Percentiles rank a stretch among this genome's conserved stretches.
phyloP scores from a whole-genome alignment of 1,140 invertebrate species.

The Nixonia krombeini region DNA sequence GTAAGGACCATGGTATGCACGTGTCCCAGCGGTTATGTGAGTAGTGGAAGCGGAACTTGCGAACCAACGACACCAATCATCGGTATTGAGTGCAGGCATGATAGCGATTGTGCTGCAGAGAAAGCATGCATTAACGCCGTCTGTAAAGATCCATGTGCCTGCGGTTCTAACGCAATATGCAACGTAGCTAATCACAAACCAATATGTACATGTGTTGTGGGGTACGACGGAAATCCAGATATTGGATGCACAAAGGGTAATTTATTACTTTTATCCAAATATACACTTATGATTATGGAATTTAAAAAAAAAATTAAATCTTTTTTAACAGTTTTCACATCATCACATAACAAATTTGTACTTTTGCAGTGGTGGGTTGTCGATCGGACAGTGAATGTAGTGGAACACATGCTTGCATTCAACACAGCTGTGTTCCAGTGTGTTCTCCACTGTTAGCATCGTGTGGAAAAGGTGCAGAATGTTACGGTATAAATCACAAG shows the following conservation, averaged over 20 bases:
- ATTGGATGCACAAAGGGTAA: constrained; percentile 79
- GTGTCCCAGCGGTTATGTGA: constrained; percentile 90
- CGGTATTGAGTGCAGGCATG: constrained; percentile 79
- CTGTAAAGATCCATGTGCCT: constrained; percentile 86
- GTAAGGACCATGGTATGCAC: constrained; percentile 90
- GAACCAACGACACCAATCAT: constrained; percentile 78
- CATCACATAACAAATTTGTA: too few species aligned
- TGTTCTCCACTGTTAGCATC: constrained; percentile 78
- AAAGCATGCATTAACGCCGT: constrained; percentile 84
- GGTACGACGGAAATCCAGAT: constrained; percentile 86
- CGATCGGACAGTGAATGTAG: constrained; percentile 82
- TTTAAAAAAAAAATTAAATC: too few species aligned
- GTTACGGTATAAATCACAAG: constrained; percentile 83
- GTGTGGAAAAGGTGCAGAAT: constrained; percentile 82
- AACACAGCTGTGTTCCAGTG: constrained; percentile 83
- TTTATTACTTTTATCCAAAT: too few species aligned
- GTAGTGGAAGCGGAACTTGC: constrained; percentile 85
- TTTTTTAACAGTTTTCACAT: too few species aligned
- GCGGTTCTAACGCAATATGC: constrained; percentile 85
- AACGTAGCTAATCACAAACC: constrained; percentile 86
- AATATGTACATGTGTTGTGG: constrained; percentile 84
- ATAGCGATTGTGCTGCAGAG: constrained; percentile 82
- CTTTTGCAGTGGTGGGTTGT: constrained; percentile 75
- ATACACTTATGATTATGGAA: too few species aligned
- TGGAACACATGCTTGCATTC: constrained; percentile 83